Percentiles rank a stretch among this genome's conserved stretches.
Conservation (phyloP, 2,888 invertebrate species). For the Limnephilus lunatus region DNA sequence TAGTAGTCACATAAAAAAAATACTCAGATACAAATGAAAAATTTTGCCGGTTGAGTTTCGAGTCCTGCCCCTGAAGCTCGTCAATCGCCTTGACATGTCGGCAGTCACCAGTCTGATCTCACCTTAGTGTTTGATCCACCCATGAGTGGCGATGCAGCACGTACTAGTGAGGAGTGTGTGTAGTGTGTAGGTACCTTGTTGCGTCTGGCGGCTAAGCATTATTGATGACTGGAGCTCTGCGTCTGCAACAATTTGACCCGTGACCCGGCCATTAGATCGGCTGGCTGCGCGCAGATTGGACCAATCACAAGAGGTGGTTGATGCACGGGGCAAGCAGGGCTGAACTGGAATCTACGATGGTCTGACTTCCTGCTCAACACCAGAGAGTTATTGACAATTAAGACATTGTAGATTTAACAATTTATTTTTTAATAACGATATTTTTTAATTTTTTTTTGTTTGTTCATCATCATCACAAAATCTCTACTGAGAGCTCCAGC, state of each 20-base stretch:
- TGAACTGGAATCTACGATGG: background rate
- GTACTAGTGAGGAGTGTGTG: background rate
- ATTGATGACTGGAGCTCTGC: slow-evolving; percentile 24
- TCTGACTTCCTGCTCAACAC: background rate
- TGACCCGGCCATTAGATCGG: slow-evolving; percentile 21
- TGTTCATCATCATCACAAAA: too few species aligned
- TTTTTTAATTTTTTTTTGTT: too few species aligned
- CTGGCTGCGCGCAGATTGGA: slow-evolving; percentile 21
- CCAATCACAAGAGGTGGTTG: slow-evolving; percentile 3
- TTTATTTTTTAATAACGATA: too few species aligned
- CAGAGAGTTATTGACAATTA: too few species aligned
- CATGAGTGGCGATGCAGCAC: background rate
- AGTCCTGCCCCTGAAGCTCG: too few species aligned
- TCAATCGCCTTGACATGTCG: too few species aligned
- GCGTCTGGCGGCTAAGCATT: background rate
- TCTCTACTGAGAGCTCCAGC: too few species aligned
- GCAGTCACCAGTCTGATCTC: too few species aligned
- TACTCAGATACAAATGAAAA: too few species aligned
- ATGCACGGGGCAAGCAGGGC: background rate
- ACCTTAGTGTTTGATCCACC: background rate
- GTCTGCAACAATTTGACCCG: slow-evolving; percentile 33
- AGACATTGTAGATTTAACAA: too few species aligned
- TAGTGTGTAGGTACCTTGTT: background rate
- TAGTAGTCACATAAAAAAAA: too few species aligned
- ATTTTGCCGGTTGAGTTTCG: too few species aligned